Evolutionary conservation across 2,797 vertebrate species (phyloP), one percentile per base, ranked within the genome.

Genomic region (Gouania willdenowi): DNA sequence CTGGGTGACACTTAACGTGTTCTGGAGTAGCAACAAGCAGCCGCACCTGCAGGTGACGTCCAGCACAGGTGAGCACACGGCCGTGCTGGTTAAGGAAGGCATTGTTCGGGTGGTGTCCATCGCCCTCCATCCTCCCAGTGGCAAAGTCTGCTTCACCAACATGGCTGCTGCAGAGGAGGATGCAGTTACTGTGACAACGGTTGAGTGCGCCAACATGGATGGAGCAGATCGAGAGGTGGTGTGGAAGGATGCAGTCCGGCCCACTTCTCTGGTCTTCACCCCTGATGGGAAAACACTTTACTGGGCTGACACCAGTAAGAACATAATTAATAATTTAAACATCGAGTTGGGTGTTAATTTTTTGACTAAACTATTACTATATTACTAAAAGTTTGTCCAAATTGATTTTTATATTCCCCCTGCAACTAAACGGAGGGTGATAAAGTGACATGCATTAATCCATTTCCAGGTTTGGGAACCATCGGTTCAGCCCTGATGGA

Each of bases 191-290:
- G 5, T 12, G 0, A 41, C 82, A 0, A 6, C 6, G 0, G 73
- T 97, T 3, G 92, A 94, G 72, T 96, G 94, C 1, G 67, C 89
- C 0, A 63, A 81, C 60, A 95, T 96, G 93, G 91, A 95, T 0
- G 93, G 94, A 11, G 54, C 52, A 0, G 33, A 68, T 24, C 80
- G 78, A 19, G 80, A 38, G 4, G 53, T 49, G 0, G 46, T 94
- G 13, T 92, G 92, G 92, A 88, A 52, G 34, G 88, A 79, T 25
- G 81, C 87, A 3, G 67, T 64, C 8, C 40, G 58, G 16, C 92
- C 93, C 0, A 49, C 77, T 1, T 91, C 91, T 10, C 57, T 98
- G 7, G 8, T 80, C 8, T 90, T 95, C 29, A 83, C 81, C 0
- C 70, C 45, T 32, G 61, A 81, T 0, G 90, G 91, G 3, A 77